A percentile compares a stretch with the other conserved stretches of the same genome.
phyloP scores from a whole-genome alignment of 2,888 invertebrate species.

The Phengaris alcon region DNA sequence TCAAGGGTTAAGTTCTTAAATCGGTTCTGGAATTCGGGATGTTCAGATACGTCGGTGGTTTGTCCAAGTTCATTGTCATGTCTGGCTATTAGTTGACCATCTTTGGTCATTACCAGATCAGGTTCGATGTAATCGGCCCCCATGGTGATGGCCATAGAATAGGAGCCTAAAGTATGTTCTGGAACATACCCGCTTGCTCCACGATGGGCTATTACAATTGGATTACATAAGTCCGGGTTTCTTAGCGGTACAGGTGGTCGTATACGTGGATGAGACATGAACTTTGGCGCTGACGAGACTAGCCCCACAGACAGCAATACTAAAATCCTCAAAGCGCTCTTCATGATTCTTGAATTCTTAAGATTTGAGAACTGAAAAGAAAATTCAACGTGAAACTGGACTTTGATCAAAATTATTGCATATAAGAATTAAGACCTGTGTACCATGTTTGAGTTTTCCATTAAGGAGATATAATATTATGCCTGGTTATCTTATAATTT shows the following conservation, averaged over 20 bases:
- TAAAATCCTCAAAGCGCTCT: background rate
- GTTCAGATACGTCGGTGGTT: conserved; percentile 59
- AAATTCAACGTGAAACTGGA: background rate
- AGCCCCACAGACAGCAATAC: conserved; percentile 3
- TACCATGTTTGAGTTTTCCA: too few relatives aligned
- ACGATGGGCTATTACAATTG: conserved; percentile 64
- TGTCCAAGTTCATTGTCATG: conserved; percentile 67
- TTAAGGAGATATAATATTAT: too few relatives aligned
- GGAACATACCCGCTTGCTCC: conserved; percentile 71
- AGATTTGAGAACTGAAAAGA: conserved; percentile 1
- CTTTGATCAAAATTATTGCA: too few relatives aligned
- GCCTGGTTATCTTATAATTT: too few relatives aligned
- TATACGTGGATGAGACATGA: background rate
- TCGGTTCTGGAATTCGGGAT: conserved; percentile 59
- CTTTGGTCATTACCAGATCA: conserved; percentile 67
- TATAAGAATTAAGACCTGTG: too few relatives aligned
- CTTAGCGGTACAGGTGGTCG: conserved; percentile 36
- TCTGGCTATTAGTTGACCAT: conserved; percentile 63
- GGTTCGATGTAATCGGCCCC: conserved; percentile 71
- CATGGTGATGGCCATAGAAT: conserved; percentile 67
- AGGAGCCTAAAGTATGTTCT: conserved; percentile 69
- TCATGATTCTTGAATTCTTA: background rate
- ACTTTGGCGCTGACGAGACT: background rate
- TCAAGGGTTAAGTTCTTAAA: conserved; percentile 59
- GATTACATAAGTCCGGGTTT: conserved; percentile 56